Base-by-base conservation (phyloP, 2,797 vertebrate species). In the Mycteria americana region DNA sequence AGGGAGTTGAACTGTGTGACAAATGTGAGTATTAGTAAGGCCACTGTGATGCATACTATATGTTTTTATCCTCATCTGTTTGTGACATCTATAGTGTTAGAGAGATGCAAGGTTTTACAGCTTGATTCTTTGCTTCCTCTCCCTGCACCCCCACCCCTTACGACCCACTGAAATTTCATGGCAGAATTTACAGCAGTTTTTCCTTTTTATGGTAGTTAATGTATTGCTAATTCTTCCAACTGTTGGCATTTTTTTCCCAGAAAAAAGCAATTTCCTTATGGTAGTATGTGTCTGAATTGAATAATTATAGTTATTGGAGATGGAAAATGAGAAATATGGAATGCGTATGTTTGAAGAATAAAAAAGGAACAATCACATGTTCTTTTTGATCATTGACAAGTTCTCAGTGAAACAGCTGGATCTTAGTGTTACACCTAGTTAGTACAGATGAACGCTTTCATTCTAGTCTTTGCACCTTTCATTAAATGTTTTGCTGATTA, bases 321-420 rank as follows among this genome's bases (percentile, higher is more conserved):
- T 41, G 22, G 39, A 76, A 89, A 72, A 31, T 24, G 7, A 70
- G n/a, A 83, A 53, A 46, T 62, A 57, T 6, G 21, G 27, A 86
- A 54, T 35, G 7, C 1, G 0, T 67, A 23, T 70, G 16, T 56
- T 41, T 72, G 7, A 65, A 67, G 39, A 60, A 78, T 43, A 39
- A 43, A 80, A 33, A 56, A 65, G n/a, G 19, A 76, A 25, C 15
- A 56, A 6, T 48, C 13, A 5, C 0, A 0, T 33, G 22, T 6
- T 39, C 13, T 18, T 74, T 88, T 59, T 69, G 60, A 33, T 56
- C 16, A 64, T 24, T 74, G 27, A 65, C 41, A 62, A 51, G 62
- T 85, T 89, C 31, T 54, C 19, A 45, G 3, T 68, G 70, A 50
- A 81, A 59, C 39, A 81, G 23, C 65, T 88, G 19, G 17, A 37